These are phyloP conservation scores for Hypsopygia costalis DNA, from an alignment of 2,888 invertebrate species.

Conservation along the genomic window DNA sequence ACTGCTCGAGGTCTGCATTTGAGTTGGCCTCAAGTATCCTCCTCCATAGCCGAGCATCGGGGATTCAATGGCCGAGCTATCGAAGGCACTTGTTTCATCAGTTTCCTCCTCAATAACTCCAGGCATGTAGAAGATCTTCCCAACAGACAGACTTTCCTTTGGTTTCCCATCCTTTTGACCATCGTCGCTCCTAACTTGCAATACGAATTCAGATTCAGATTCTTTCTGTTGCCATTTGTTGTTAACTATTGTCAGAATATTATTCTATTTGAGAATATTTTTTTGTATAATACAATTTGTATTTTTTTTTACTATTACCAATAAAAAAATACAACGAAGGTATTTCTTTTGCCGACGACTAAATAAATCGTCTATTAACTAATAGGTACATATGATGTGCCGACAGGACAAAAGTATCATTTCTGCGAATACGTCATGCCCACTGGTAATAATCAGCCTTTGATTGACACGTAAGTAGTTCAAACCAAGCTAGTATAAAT, in stretches of 20 bases:
- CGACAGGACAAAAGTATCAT: too few species aligned
- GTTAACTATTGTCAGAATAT: slow-evolving; percentile 40
- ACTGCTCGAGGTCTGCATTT: slow-evolving; percentile 64
- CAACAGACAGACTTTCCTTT: slow-evolving; percentile 49
- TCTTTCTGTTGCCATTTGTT: slow-evolving; percentile 45
- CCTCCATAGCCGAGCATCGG: slow-evolving; percentile 58
- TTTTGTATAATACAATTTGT: too few species aligned
- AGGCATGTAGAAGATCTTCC: slow-evolving; percentile 73
- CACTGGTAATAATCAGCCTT: too few species aligned
- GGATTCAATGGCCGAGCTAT: slow-evolving; percentile 63
- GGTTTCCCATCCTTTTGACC: slow-evolving; percentile 37
- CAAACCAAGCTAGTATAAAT: too few species aligned
- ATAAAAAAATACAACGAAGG: too few species aligned
- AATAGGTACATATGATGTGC: too few species aligned
- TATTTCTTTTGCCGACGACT: too few species aligned
- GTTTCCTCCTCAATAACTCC: slow-evolving; percentile 69
- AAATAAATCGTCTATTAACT: too few species aligned
- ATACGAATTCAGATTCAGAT: slow-evolving; percentile 58
- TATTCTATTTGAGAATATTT: slow-evolving; percentile 15
- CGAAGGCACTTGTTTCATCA: slow-evolving; percentile 70
- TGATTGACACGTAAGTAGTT: too few species aligned
- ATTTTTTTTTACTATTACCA: too few species aligned
- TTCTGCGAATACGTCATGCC: too few species aligned
- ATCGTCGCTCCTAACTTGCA: slow-evolving; percentile 45
- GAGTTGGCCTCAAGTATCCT: slow-evolving; percentile 48